A percentile compares a stretch with the other conserved stretches of the same genome.
phyloP scores from a whole-genome alignment of 2,888 invertebrate genomes.

The Aquatica leii region DNA sequence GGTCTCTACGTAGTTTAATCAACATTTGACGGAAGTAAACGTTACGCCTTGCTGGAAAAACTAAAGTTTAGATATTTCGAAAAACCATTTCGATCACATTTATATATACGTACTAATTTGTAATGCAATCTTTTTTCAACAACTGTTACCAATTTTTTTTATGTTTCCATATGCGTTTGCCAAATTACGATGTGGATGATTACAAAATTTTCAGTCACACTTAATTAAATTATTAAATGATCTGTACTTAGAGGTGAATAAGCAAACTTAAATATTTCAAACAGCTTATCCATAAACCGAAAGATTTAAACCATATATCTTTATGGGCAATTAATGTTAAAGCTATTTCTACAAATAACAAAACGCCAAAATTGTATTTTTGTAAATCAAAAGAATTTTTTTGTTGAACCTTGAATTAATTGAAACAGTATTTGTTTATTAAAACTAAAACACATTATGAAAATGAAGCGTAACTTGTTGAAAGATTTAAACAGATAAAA shows the following conservation, averaged over 20 bases:
- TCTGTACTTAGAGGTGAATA: not conserved
- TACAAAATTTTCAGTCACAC: not conserved
- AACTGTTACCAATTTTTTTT: not conserved
- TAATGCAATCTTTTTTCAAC: not conserved
- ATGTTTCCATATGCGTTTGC: not conserved
- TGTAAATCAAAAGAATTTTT: no score
- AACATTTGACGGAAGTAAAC: no score
- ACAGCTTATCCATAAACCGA: not conserved
- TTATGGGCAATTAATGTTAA: no score
- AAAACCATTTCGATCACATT: no score
- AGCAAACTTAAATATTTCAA: not conserved
- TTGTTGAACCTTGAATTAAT: constrained; percentile 6
- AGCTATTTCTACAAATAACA: no score
- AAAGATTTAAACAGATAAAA: constrained; percentile 18
- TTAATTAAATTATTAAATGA: not conserved
- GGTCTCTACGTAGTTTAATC: no score
- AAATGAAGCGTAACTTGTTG: constrained; percentile 14
- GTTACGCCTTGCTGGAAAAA: no score
- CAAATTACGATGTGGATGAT: constrained; percentile 2
- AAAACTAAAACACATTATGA: constrained; percentile 17
- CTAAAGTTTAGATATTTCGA: no score
- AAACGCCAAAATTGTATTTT: no score
- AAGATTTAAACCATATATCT: no score
- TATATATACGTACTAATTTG: not conserved
- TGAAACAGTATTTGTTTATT: constrained; percentile 5